Base-by-base conservation (phyloP, 2,888 invertebrate genomes). In the Gymnocheta viridis region DNA sequence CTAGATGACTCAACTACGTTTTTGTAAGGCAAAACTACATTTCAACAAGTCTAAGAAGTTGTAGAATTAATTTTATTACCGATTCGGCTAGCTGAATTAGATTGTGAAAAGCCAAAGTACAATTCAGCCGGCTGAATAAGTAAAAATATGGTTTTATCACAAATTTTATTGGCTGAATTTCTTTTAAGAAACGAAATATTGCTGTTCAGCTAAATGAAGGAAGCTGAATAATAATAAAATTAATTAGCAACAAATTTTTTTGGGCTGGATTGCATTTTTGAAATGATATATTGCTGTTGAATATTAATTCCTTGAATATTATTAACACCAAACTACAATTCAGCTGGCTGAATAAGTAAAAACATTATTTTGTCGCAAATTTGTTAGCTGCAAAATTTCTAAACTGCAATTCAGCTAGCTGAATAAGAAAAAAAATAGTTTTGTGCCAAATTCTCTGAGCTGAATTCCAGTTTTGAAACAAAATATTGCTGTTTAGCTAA, bases 101-200 rank as follows among this genome's bases (percentile, higher is more conserved):
- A 12, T 0, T 58, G 12, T 41, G 2, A 47, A 3, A 7, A 1
- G n/a, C 1, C 3, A 3, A 29, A 29, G 0, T 27, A 2, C 29
- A 17, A 66, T 64, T 62, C 41, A 44, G 22, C 38, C 2, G 17
- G 41, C n/a, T 64, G n/a, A 64, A 64, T 64, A 22, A 10, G 4
- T 17, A 35, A 35, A 22, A 60, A 10, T 1, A 38, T 22, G 2
- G 41, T 60, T 41, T 35, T 60, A 14, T 22, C 17, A 4, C 22
- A 12, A n/a, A 17, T 32, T 32, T 32, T 32, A 32, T 32, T 32
- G 7, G 7, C 7, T 32, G 32, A 32, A 32, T 32, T 32, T n/a
- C n/a, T n/a, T n/a, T n/a, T n/a, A n/a, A n/a, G n/a, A n/a, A n/a
- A n/a, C n/a, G n/a, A n/a, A n/a, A 19, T 35, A 58, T 12, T 17